Base-by-base conservation (phyloP, 2,113 vertebrate species). In the Leiothrix lutea region DNA sequence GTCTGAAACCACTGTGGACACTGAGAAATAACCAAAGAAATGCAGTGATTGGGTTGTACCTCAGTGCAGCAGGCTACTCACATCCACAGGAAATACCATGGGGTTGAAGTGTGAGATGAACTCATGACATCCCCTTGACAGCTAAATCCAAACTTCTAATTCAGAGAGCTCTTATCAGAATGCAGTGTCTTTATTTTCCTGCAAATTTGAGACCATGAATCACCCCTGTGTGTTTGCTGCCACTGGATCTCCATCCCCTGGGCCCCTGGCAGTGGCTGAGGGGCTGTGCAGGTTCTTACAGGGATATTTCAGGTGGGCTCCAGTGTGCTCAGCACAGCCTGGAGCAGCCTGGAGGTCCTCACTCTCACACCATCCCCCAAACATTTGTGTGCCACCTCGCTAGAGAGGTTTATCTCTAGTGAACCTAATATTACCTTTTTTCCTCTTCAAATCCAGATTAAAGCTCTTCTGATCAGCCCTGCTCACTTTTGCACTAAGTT, bases 241-340 rank as follows among this genome's bases (percentile, higher is more conserved):
- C 45, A 2, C 1, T 12, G 29, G 24, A 47, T 67, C 45, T 74
- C n/a, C 40, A 22, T 45, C 7, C 12, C 31, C 48, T 18, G 23
- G 8, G 21, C 40, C 10, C 26, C 5, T 2, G 21, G 78, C 1
- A 1, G 3, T 25, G 50, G 26, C 31, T 57, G 44, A 57, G 57
- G 23, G 50, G 33, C 13, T n/a, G 44, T 14, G 23, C 28, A 44
- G 0, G 0, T 35, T 17, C 33, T 19, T 21, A 24, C 31, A n/a
- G 33, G 33, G 28, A 21, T n/a, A n/a, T 70, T 64, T 48, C 56
- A 42, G 31, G 19, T 36, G 56, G 33, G 26, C 19, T 57, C 19
- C 50, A n/a, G 28, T 4, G 28, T n/a, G 26, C 33, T 24, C 50
- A 57, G 42, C 19, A 57, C 64, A 70, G 33, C 4, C 7, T 83